Base-by-base conservation (phyloP, 2,113 vertebrate species). In the Rhegmatorhina hoffmannsi region DNA sequence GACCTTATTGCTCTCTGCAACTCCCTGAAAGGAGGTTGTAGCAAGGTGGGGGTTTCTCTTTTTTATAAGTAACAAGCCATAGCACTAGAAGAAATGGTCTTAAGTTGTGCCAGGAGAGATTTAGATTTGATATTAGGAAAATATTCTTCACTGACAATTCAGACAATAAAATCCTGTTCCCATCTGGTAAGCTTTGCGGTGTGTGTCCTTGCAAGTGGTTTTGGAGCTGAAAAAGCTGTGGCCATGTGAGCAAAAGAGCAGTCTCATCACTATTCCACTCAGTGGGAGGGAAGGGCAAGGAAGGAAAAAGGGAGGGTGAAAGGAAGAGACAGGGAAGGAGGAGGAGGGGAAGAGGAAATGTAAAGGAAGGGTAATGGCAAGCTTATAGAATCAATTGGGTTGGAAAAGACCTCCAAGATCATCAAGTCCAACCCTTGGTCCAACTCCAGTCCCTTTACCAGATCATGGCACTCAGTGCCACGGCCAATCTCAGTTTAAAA, bases 31-130 rank as follows among this genome's bases (percentile, higher is more conserved):
- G 11, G 23, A 66, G 17, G 21, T 26, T 36, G 21, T 15, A 17
- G 47, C 1, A 1, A 66, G 18, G 28, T 40, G n/a, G 13, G 3
- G 6, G 2, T 38, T 15, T 1, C 9, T 38, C 13, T 34, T 74
- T 59, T 62, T 56, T 67, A 43, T 19, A 60, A n/a, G n/a, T 47
- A 53, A 46, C 4, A 9, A 53, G 24, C 36, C 34, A 26, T 60
- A 68, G 69, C 29, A 60, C 19, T 55, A 82, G 46, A 53, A 40
- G 46, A 68, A 82, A 53, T 47, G 4, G 7, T 53, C n/a, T 31
- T 68, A 25, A 47, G 11, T 55, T 55, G 29, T 40, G 14, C 47
- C 13, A 7, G 29, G 67, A 29, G 62, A 83, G 16, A 53, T 62
- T 55, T 12, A 40, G 38, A 53, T 68, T 75, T 60, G 21, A 23